Conservation (phyloP, 2,888 invertebrate genomes). For the Terebella lapidaria region DNA sequence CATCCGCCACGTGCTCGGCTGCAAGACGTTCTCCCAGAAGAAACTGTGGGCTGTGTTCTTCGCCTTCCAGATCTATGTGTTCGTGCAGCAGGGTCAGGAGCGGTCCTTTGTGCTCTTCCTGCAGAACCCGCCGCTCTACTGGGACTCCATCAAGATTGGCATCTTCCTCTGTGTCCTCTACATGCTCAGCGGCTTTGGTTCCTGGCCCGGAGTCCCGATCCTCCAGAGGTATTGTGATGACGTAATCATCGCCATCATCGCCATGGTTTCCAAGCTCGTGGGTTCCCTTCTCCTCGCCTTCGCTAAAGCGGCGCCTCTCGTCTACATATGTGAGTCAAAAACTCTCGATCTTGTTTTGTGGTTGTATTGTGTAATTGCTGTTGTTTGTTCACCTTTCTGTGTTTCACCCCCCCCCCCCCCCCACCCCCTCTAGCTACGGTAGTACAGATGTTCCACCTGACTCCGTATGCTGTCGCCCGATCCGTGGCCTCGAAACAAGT, state of each 20-base stretch:
- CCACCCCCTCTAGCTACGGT: too few species aligned
- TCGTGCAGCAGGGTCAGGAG: constrained; percentile 50
- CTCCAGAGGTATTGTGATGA: constrained; percentile 20
- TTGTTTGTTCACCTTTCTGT: not conserved
- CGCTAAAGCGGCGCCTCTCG: constrained; percentile 37
- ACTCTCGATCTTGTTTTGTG: not conserved
- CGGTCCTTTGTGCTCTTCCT: constrained; percentile 46
- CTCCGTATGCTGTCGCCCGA: constrained; percentile 48
- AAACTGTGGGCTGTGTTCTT: constrained; percentile 48
- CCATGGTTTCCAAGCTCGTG: constrained; percentile 45
- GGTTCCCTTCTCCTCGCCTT: constrained; percentile 49
- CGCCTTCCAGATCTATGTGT: constrained; percentile 47
- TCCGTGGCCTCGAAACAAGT: constrained; percentile 44
- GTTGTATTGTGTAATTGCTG: not conserved
- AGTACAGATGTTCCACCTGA: constrained; percentile 43
- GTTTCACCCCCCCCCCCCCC: too few species aligned
- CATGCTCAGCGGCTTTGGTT: constrained; percentile 22
- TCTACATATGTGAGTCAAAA: constrained; percentile 42
- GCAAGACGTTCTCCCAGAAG: constrained; percentile 28
- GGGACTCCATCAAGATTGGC: constrained; percentile 24
- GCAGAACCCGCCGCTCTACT: constrained; percentile 24
- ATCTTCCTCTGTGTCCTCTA: constrained; percentile 20
- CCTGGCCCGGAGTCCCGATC: constrained; percentile 27
- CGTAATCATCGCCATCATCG: constrained; percentile 37
- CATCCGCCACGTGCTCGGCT: constrained; percentile 22